phyloP scores from a whole-genome alignment of 2,113 vertebrate genomes.

The Halcyon malimbica region DNA sequence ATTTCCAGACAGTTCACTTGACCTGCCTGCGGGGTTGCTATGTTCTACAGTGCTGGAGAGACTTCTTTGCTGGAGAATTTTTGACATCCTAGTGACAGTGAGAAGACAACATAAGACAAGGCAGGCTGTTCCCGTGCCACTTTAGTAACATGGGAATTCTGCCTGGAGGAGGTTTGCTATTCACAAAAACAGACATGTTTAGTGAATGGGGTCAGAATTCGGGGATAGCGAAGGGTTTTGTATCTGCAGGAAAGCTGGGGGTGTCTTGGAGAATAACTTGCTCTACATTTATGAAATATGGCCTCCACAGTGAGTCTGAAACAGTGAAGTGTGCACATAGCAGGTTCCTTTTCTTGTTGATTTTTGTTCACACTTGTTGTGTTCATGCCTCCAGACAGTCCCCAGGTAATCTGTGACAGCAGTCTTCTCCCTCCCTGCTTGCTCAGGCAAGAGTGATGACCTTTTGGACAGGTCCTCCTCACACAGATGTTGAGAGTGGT shows the following conservation, averaged over 20 bases:
- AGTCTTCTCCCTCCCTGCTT: neutral
- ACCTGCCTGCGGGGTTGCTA: neutral
- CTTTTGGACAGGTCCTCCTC: neutral
- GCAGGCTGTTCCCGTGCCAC: neutral
- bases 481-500: neutral
- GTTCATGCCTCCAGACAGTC: neutral
- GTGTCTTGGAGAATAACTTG: neutral
- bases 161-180: neutral
- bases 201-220: conserved; percentile 3
- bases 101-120: conserved; percentile 30
- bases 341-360: neutral
- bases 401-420: neutral
- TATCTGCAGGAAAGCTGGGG: neutral
- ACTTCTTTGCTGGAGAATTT: conserved; percentile 2
- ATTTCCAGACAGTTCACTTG: conserved; percentile 24
- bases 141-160: conserved; percentile 37
- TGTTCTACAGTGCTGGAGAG: neutral
- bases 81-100: conserved; percentile 6
- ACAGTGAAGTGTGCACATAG: neutral
- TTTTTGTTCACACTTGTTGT: neutral
- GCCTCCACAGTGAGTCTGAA: neutral
- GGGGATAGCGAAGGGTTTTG: neutral
- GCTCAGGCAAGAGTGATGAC: neutral
- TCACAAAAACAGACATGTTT: neutral
- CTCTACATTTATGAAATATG: neutral